Evolutionary conservation across 2,888 invertebrate genomes (phyloP).

Genomic region (Hydroisotoma schaefferi): DNA sequence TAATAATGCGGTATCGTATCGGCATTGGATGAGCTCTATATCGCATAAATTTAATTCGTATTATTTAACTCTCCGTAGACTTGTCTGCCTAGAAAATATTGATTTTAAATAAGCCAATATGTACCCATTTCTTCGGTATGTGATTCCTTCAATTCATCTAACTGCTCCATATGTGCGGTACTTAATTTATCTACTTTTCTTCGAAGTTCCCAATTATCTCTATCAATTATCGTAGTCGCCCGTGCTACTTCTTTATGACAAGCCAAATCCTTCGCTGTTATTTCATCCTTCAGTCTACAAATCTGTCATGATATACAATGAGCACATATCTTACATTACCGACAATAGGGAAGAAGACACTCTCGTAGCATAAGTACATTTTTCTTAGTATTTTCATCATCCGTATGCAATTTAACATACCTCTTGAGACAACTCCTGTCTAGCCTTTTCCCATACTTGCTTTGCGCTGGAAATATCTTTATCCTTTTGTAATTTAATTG

Average conservation of each 20-base stretch:
- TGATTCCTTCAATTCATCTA: slow-evolving; percentile 63
- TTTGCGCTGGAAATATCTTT: slow-evolving; percentile 59
- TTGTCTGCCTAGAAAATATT: neutral
- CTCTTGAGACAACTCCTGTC: slow-evolving; percentile 57
- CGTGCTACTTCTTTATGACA: slow-evolving; percentile 59
- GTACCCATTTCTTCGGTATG: slow-evolving; percentile 67
- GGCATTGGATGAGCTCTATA: slow-evolving; percentile 25
- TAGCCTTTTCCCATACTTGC: slow-evolving; percentile 58
- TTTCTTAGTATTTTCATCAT: too few relatives aligned
- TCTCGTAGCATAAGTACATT: too few relatives aligned
- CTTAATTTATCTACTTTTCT: slow-evolving; percentile 70
- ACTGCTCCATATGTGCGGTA: slow-evolving; percentile 67
- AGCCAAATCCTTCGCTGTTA: slow-evolving; percentile 62
- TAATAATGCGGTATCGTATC: slow-evolving; percentile 31
- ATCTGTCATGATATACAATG: slow-evolving; percentile 53
- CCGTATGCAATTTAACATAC: slow-evolving; percentile 52
- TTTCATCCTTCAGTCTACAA: slow-evolving; percentile 62
- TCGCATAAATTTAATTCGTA: neutral
- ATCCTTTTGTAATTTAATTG: slow-evolving; percentile 59
- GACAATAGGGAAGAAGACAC: neutral
- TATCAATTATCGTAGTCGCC: slow-evolving; percentile 64
- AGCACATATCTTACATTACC: neutral
- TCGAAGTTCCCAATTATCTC: slow-evolving; percentile 66
- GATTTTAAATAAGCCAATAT: neutral
- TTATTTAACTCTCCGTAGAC: neutral